phyloP scores from a whole-genome alignment of 2,888 invertebrate species.

The Lissonota sp. region DNA sequence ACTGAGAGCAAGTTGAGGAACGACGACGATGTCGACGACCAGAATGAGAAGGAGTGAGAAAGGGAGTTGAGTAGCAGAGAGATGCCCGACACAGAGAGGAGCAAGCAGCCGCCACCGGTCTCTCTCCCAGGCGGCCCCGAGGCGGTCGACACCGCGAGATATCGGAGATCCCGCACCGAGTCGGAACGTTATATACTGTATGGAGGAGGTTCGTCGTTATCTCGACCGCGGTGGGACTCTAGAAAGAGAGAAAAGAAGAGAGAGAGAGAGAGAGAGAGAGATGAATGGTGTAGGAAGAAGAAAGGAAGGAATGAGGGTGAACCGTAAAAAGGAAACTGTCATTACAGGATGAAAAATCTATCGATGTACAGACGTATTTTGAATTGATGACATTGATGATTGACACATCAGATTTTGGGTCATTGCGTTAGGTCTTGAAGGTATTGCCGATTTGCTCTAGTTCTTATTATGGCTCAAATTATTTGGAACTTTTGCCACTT shows the following conservation, averaged over 20 bases:
- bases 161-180: constrained; percentile 69
- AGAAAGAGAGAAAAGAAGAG: constrained; percentile 1
- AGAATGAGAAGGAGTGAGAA: constrained; percentile 12
- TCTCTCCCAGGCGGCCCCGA: constrained; percentile 64
- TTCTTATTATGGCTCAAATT: too few species aligned
- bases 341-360: constrained; percentile 73
- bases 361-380: constrained; percentile 51
- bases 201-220: constrained; percentile 53
- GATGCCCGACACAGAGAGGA: constrained; percentile 45
- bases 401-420: too few species aligned
- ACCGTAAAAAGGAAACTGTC: constrained; percentile 80
- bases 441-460: too few species aligned
- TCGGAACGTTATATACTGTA: constrained; percentile 52
- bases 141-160: constrained; percentile 70
- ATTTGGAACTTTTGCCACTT: too few species aligned
- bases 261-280: constrained; percentile 16
- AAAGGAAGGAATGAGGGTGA: constrained; percentile 75
- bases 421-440: too few species aligned
- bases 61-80: constrained; percentile 46
- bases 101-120: constrained; percentile 58
- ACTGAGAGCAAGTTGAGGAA: constrained; percentile 26
- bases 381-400: not conserved
- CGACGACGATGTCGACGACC: constrained; percentile 35
- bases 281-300: too few species aligned
- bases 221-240: constrained; percentile 51